Conservation (phyloP, 2,797 vertebrate species). For the Picus viridis region DNA sequence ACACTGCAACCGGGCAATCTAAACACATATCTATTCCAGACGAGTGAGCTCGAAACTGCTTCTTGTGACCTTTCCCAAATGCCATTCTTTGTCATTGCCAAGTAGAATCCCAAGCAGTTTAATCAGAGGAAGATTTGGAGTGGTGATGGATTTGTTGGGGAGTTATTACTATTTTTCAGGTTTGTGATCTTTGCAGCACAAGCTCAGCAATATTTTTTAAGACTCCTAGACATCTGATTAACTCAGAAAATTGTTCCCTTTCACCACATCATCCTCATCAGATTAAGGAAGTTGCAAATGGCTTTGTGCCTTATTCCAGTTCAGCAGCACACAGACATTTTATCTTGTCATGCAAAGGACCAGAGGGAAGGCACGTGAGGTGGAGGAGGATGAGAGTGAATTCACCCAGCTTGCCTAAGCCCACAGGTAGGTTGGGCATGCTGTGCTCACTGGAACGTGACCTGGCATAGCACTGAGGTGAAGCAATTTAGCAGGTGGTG, state of each 20-base stretch:
- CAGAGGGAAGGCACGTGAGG: background rate
- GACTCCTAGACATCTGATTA: background rate
- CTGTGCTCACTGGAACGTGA: accelerated
- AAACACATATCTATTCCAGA: conserved; percentile 51
- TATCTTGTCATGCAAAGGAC: background rate
- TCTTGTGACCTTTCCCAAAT: conserved; percentile 75
- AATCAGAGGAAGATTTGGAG: background rate
- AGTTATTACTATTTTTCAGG: background rate
- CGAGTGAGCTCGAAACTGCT: conserved; percentile 56
- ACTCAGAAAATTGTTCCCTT: background rate
- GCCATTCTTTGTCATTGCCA: conserved; percentile 23
- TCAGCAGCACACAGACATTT: background rate
- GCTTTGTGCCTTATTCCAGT: conserved; percentile 10
- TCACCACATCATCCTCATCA: background rate
- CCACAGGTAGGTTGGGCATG: background rate
- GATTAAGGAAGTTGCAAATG: background rate
- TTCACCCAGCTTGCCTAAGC: background rate
- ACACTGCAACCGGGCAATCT: background rate
- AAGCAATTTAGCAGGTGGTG: background rate
- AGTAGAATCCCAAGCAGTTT: conserved; percentile 47
- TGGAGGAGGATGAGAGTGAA: background rate
- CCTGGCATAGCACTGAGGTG: background rate
- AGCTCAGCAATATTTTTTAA: background rate
- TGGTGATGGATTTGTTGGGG: background rate
- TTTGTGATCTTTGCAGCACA: background rate